These are phyloP conservation scores for Campaea margaritaria DNA, from an alignment of 2,888 invertebrate species.

Conservation along the genomic window DNA sequence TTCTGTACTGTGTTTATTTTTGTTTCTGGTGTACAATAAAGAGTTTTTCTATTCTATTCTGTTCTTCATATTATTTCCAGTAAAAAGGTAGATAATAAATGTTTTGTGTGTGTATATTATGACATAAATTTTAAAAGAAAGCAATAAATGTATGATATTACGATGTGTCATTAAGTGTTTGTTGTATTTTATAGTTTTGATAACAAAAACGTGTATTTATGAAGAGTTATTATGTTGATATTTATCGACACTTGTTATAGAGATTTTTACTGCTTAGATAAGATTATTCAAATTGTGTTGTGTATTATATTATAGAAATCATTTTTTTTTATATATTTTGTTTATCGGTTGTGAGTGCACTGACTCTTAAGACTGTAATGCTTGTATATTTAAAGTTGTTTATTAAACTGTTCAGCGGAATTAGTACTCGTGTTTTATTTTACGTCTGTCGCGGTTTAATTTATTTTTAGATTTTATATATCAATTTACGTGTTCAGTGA, in stretches of 20 bases:
- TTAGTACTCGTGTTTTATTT: background rate
- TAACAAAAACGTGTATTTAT: constrained; percentile 25
- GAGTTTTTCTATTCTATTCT: no score
- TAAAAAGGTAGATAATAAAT: background rate
- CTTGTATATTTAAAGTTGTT: constrained; percentile 60
- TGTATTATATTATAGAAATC: constrained; percentile 22
- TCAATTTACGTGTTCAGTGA: no score
- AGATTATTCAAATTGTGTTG: constrained; percentile 10
- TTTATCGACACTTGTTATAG: constrained; percentile 15
- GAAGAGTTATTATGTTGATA: constrained; percentile 22
- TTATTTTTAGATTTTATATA: no score
- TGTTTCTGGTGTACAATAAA: no score
- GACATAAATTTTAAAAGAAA: constrained; percentile 2
- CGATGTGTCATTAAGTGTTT: constrained; percentile 31
- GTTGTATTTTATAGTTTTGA: constrained; percentile 28
- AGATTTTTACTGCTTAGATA: constrained; percentile 12
- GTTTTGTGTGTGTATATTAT: background rate
- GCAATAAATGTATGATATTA: constrained; percentile 29
- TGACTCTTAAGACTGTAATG: constrained; percentile 66
- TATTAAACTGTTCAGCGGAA: constrained; percentile 52
- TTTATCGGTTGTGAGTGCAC: constrained; percentile 66
- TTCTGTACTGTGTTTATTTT: no score
- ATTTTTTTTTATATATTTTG: constrained; percentile 13
- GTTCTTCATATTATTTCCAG: no score
- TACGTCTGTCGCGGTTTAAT: no score